A percentile compares a stretch with the other conserved stretches of the same genome.
These are phyloP conservation scores for Tanypteryx hageni DNA, from an alignment of 2,888 invertebrate species.

Conservation along the genomic window DNA sequence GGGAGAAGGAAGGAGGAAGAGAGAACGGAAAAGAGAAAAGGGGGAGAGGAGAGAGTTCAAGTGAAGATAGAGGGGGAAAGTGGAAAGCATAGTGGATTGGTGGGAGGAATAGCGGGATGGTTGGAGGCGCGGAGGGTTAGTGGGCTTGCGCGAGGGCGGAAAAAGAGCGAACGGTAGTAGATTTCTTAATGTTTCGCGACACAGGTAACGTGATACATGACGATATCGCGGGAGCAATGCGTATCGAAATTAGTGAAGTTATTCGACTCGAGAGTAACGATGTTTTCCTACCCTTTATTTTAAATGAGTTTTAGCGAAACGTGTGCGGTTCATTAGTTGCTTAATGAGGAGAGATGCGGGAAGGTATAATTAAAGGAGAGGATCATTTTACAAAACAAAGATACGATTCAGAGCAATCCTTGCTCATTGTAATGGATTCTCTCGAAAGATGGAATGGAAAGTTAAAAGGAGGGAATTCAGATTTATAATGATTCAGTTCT, in stretches of 20 bases:
- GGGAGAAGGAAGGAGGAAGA: neutral
- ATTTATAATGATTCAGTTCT: neutral
- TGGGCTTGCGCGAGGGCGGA: neutral
- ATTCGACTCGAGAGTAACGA: neutral
- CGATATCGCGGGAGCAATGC: neutral
- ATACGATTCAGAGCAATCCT: neutral
- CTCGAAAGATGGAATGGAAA: neutral
- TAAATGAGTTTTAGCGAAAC: neutral
- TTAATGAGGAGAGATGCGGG: slow-evolving; percentile 13
- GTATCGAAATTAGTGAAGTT: neutral
- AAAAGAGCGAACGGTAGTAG: neutral
- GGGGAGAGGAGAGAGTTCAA: neutral
- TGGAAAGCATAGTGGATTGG: neutral
- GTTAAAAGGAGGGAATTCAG: neutral
- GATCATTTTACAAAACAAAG: neutral
- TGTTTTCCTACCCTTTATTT: neutral
- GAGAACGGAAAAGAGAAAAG: neutral
- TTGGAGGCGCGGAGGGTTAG: too few relatives aligned
- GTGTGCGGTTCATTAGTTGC: slow-evolving; percentile 14
- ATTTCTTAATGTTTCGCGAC: neutral
- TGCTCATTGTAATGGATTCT: neutral
- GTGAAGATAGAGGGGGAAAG: neutral
- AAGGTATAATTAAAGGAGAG: neutral
- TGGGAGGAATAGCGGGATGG: too few relatives aligned
- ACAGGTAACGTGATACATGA: slow-evolving; percentile 30